Base-by-base conservation (phyloP, 2,113 vertebrate genomes). In the Lipophrys pholis region DNA sequence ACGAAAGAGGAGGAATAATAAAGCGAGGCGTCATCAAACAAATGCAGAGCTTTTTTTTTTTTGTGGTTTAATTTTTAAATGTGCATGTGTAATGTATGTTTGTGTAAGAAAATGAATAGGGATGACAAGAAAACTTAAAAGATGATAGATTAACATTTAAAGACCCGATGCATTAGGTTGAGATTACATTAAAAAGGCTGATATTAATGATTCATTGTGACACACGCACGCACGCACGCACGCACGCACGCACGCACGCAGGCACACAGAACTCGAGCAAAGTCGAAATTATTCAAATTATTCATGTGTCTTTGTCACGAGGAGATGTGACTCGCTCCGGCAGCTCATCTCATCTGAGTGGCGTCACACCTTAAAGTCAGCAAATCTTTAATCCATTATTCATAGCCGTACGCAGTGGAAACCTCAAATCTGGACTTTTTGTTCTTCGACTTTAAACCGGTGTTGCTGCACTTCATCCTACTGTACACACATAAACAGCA, bases 371-470 rank as follows among this genome's bases (percentile, higher is more conserved):
- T 60, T 81, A 11, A 54, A 72, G 11, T 59, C 56, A 52, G 43
- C 61, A 38, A 11, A 49, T 55, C 61, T 78, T 49, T 78, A 65
- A 86, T 87, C 38, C 68, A 66, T 81, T 69, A 76, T 73, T 72
- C 66, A 78, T 66, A 45, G 42, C 3, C 42, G 54, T 1, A 55
- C 53, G 60, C 30, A 7, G 68, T 12, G 40, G 49, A 71, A 49
- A 54, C 40, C 45, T 75, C 43, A 21, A 35, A 76, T 49, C 38
- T 46, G 49, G 58, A 49, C 50, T n/a, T 8, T 52, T 8, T 2
- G 53, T 62, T 56, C 42, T n/a, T 8, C 46, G 6, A 3, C 53
- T 62, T 56, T 48, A 17, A 15, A 64, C 53, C 59, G 3, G 0
- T 21, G 30, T 45, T 11, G 5, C 60, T 46, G 41, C 36, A 12